These are phyloP conservation scores for Melanerpes formicivorus DNA, from an alignment of 2,113 vertebrate species.

Conservation along the genomic window DNA sequence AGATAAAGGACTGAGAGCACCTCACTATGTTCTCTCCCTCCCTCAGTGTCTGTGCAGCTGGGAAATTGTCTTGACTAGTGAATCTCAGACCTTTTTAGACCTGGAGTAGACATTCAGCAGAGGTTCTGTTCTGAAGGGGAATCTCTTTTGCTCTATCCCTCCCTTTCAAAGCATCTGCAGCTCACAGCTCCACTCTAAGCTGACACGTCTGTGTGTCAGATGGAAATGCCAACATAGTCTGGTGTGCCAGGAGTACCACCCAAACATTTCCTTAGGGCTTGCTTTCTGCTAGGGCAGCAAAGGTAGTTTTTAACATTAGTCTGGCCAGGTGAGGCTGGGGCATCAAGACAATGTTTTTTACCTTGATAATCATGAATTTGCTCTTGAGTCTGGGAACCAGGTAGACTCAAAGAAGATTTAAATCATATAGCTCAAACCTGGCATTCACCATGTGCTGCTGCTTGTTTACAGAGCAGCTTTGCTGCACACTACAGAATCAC, in stretches of 20 bases:
- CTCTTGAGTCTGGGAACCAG: too few relatives aligned
- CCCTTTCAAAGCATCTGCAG: constrained; percentile 43
- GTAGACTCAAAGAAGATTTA: too few relatives aligned
- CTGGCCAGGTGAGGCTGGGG: not conserved
- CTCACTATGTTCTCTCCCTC: not conserved
- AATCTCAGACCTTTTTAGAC: not conserved
- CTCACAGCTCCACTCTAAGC: constrained; percentile 1
- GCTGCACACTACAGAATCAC: too few relatives aligned
- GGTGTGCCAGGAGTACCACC: not conserved
- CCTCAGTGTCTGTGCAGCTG: not conserved
- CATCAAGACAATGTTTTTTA: not conserved
- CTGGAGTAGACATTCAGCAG: not conserved
- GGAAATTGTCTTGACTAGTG: not conserved
- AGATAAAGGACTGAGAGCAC: not conserved
- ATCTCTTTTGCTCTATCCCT: not conserved
- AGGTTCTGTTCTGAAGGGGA: not conserved
- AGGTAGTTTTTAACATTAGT: not conserved
- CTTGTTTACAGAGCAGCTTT: too few relatives aligned
- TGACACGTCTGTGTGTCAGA: not conserved
- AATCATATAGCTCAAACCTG: too few relatives aligned
- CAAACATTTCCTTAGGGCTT: constrained; percentile 7
- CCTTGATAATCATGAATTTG: too few relatives aligned
- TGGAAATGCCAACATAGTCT: constrained; percentile 25
- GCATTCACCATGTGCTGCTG: too few relatives aligned
- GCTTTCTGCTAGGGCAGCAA: not conserved